These are phyloP conservation scores for Drosophila santomea DNA, from an alignment of 1,140 invertebrate genomes.

Conservation along the genomic window DNA sequence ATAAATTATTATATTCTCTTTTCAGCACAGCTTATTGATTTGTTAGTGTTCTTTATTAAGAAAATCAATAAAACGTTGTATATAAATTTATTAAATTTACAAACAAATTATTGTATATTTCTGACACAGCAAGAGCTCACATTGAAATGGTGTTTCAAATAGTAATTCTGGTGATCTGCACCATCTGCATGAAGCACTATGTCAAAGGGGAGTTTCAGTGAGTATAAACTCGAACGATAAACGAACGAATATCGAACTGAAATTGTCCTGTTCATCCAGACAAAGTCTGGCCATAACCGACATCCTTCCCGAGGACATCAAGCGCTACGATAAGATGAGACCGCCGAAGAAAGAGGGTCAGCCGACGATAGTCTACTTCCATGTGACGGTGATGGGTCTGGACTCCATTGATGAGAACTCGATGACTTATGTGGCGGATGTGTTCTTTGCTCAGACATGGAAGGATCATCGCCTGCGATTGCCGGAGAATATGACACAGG, in stretches of 20 bases:
- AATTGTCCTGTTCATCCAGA: slow-evolving; percentile 78
- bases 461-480: slow-evolving; percentile 94
- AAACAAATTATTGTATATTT: background rate
- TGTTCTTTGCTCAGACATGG: slow-evolving; percentile 96
- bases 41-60: too few species aligned
- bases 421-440: slow-evolving; percentile 96
- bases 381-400: slow-evolving; percentile 96
- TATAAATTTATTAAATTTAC: background rate
- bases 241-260: too few species aligned
- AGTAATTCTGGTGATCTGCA: slow-evolving; percentile 73
- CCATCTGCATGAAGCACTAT: slow-evolving; percentile 76
- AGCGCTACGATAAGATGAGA: slow-evolving; percentile 95
- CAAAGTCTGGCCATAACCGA: slow-evolving; percentile 92
- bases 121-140: slow-evolving; percentile 8
- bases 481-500: slow-evolving; percentile 96
- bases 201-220: slow-evolving; percentile 80
- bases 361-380: slow-evolving; percentile 94
- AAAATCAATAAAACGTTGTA: background rate
- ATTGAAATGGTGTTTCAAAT: slow-evolving; percentile 70
- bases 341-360: slow-evolving; percentile 94
- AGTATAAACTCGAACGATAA: slow-evolving; percentile 28
- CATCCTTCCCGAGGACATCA: slow-evolving; percentile 93
- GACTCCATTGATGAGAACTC: slow-evolving; percentile 97
- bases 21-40: too few species aligned
- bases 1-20: too few species aligned